phyloP scores from a whole-genome alignment of 2,797 vertebrate genomes.

The Pseudomugil gertrudae region DNA sequence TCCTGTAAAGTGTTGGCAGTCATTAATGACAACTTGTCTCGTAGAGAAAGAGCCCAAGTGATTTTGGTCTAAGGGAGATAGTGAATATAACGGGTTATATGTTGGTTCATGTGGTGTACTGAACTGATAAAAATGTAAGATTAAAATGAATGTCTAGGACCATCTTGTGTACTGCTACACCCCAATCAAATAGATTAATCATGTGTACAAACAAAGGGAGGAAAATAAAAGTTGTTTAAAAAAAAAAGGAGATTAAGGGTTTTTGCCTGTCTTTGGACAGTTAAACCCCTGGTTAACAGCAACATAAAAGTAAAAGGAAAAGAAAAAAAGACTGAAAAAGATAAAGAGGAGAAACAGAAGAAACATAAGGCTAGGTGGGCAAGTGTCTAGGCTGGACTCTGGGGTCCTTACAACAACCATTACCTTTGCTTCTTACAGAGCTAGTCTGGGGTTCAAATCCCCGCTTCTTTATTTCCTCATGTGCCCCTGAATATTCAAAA shows the following conservation, averaged over 20 bases:
- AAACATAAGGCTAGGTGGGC: constrained; percentile 78
- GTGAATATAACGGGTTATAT: not conserved
- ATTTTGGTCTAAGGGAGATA: not conserved
- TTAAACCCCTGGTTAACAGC: constrained; percentile 84
- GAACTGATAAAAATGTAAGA: not conserved
- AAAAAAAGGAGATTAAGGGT: constrained; percentile 31
- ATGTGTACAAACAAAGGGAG: constrained; percentile 9
- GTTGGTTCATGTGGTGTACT: not conserved
- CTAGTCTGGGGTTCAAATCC: constrained; percentile 88
- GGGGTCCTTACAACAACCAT: constrained; percentile 85
- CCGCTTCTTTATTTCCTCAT: constrained; percentile 87
- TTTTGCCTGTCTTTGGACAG: constrained; percentile 53
- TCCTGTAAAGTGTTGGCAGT: not conserved
- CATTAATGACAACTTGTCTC: not conserved
- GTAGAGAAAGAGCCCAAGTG: not conserved
- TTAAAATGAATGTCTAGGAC: not conserved
- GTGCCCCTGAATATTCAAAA: constrained; percentile 88
- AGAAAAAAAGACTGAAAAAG: constrained; percentile 59
- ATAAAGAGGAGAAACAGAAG: constrained; percentile 65
- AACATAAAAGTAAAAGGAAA: constrained; percentile 46
- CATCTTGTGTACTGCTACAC: constrained; percentile 25
- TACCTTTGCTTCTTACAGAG: constrained; percentile 88
- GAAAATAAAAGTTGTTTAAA: constrained; percentile 17
- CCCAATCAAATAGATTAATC: constrained; percentile 27
- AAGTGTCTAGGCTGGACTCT: constrained; percentile 81